Evolutionary conservation across 2,888 invertebrate species (phyloP), one percentile per base, ranked within the genome.

Genomic region (Netelia fuscicornis): DNA sequence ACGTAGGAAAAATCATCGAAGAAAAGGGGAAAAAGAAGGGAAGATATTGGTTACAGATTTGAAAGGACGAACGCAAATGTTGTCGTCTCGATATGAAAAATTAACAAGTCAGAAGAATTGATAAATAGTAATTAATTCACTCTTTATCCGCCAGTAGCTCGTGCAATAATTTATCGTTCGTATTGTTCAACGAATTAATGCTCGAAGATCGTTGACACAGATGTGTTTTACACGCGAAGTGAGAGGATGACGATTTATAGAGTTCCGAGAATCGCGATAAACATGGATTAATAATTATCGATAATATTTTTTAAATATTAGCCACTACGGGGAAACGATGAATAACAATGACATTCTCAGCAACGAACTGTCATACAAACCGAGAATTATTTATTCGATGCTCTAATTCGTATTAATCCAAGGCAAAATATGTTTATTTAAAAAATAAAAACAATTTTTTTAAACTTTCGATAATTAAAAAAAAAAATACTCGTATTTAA

Each of bases 81-180:
- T 25, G 44, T 23, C 10, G 13, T 20, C 10, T 30, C 30, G 30
- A 20, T 48, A 62, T 54, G 62, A 67, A 68, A 75, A 74, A 75
- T 81, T 75, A 60, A 81, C 68, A 74, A 81, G 37, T 75, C 60
- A 76, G 30, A 30, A 64, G 81, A 58, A 70, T 58, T 60, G 68
- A 78, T 78, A 70, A 78, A 78, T 78, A 58, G 52, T 78, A 78
- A 78, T 78, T 70, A 70, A 70, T 70, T 70, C 78, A 58, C 52
- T 37, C 23, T 37, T 48, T 52, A 1, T 9, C 5, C 62, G 62
- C 30, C 70, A 37, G 70, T 80, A 80, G 79, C 71, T 11, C 54
- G 44, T 2, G 75, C 42, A 52, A 6, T 42, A 62, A 81, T 81
- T 76, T 81, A 81, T 75, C 54, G 17, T 60, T 48, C 9, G 11